Conservation (phyloP, 2,888 invertebrate species). For the Octonoba sinensis region DNA sequence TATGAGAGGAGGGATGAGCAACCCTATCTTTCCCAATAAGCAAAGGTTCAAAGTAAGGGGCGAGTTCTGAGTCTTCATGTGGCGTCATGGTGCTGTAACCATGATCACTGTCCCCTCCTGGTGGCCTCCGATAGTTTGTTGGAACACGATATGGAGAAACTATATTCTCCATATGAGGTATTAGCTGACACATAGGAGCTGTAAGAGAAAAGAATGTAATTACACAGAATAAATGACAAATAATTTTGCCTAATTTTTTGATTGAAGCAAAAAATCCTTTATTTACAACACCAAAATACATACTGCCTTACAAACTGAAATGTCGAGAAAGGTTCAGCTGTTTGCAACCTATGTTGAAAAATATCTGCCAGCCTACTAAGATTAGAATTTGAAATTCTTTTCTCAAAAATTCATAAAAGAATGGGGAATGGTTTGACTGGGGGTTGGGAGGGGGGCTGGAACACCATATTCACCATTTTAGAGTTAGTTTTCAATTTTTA, state of each 20-base stretch:
- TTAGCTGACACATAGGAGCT: slow-evolving; percentile 31
- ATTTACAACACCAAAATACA: no score
- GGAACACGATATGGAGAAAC: slow-evolving; percentile 87
- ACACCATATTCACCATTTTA: no score
- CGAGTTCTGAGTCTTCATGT: slow-evolving; percentile 84
- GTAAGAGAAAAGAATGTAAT: slow-evolving; percentile 10
- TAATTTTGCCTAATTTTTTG: background rate
- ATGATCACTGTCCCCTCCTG: slow-evolving; percentile 88
- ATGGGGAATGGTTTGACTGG: no score
- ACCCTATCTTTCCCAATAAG: slow-evolving; percentile 61
- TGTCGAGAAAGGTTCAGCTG: background rate
- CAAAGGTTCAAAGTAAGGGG: slow-evolving; percentile 67
- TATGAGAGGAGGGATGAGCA: slow-evolving; percentile 33
- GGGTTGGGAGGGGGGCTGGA: no score
- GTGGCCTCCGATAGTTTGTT: slow-evolving; percentile 81
- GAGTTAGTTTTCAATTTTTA: no score
- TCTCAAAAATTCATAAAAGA: no score
- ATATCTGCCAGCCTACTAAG: no score
- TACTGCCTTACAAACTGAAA: no score
- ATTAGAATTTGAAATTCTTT: no score
- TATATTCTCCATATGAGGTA: slow-evolving; percentile 40
- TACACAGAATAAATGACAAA: background rate
- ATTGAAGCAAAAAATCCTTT: no score
- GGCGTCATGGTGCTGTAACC: slow-evolving; percentile 96
- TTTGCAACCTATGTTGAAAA: no score